These are phyloP conservation scores for Agrochola macilenta DNA, from an alignment of 2,888 invertebrate genomes.

Conservation along the genomic window DNA sequence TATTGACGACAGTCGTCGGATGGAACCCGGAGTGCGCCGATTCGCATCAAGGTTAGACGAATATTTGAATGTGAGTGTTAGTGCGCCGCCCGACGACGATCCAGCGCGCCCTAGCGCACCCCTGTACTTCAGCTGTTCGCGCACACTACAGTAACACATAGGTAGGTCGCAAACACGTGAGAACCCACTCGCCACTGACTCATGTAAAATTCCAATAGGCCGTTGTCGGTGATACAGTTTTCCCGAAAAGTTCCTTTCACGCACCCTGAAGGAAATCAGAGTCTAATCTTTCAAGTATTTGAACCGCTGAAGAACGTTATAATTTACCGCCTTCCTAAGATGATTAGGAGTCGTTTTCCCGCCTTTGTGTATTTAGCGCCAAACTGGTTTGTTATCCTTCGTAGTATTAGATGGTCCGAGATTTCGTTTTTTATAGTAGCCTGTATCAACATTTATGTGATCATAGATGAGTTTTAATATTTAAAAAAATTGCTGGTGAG, in stretches of 20 bases:
- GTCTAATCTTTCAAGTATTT: constrained; percentile 23
- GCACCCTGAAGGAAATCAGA: constrained; percentile 31
- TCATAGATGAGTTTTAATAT: constrained; percentile 38
- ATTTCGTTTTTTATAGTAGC: constrained; percentile 49
- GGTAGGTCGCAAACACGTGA: constrained; percentile 84
- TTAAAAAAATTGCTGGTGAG: constrained; percentile 50
- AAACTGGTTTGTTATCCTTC: constrained; percentile 58
- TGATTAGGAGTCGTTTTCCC: constrained; percentile 59
- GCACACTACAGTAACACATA: constrained; percentile 81
- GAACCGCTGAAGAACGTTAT: constrained; percentile 42
- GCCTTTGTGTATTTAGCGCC: constrained; percentile 62
- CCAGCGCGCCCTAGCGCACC: constrained; percentile 81
- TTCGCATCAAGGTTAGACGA: constrained; percentile 90
- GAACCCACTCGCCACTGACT: constrained; percentile 81
- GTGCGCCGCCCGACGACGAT: constrained; percentile 83
- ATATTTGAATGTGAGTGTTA: constrained; percentile 89
- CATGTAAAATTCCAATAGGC: constrained; percentile 76
- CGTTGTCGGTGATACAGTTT: constrained; percentile 60
- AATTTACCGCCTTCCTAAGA: constrained; percentile 34
- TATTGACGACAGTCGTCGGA: constrained; percentile 88
- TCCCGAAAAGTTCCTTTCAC: constrained; percentile 31
- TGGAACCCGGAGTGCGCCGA: constrained; percentile 90
- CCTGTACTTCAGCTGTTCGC: constrained; percentile 82
- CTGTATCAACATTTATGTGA: constrained; percentile 30
- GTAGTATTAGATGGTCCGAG: constrained; percentile 40